Evolutionary conservation across 2,113 vertebrate genomes (phyloP), one percentile per base, ranked within the genome.

Genomic region (Ellobius talpinus): DNA sequence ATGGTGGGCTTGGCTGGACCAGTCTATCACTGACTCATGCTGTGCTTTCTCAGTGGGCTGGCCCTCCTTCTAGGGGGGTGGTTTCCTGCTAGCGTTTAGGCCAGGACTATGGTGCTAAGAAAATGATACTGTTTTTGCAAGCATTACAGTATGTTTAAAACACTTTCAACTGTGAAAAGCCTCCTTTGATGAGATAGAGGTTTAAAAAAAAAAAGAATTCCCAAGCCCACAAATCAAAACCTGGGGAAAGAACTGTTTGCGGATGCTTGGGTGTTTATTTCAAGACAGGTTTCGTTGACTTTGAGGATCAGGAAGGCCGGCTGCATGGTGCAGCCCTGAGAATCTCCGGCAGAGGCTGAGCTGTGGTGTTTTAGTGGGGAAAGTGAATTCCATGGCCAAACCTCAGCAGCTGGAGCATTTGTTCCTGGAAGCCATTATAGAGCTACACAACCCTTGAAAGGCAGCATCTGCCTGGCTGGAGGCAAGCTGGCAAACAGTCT

Each of bases 371-470:
- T 68, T 45, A 87, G 85, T 65, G 95, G 96, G 45, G 94, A 79
- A 79, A 96, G 87, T 77, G 82, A 95, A 95, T 95, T 97, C 90
- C 89, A n/a, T 33, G 52, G 86, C 86, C 84, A 89, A 82, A 82
- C 95, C 95, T 81, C 31, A 33, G 93, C 70, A 96, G 86, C 63
- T 96, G 21, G 85, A 91, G 77, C 82, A 72, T 95, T 93, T 92
- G 90, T 85, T 92, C 92, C 86, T 96, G 97, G 96, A 97, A 96
- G 58, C 96, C 85, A 89, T 97, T 95, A 96, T 10, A 91, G 92
- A 95, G 92, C 72, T 76, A 87, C 17, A 23, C 72, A 91, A 0
- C 84, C 81, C 89, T 87, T 94, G 90, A 96, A 95, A 97, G 86
- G 88, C 77, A 73, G 31, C 96, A 93, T 97, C 97, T 96, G 97